Evolutionary conservation across 2,888 invertebrate genomes (phyloP).

Genomic region (Isoperla grammatica): DNA sequence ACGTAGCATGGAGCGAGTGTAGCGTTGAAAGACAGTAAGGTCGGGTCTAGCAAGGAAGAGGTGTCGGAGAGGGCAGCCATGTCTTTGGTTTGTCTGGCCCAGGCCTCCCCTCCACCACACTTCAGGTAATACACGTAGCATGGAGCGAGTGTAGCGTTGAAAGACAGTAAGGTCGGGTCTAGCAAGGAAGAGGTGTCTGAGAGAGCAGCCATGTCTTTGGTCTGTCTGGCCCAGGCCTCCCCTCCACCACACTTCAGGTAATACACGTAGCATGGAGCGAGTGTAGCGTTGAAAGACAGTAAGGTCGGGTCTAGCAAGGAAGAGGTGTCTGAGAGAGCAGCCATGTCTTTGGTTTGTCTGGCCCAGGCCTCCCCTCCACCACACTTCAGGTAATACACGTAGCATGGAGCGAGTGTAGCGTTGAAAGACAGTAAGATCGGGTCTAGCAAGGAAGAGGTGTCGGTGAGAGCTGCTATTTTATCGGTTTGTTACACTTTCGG

Average conservation of each 20-base stretch:
- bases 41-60: constrained; percentile 25
- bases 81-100: constrained; percentile 28
- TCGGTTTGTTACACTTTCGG: too few species aligned
- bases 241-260: constrained; percentile 35
- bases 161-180: constrained; percentile 43
- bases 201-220: constrained; percentile 21
- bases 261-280: too few species aligned
- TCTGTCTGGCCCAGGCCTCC: constrained; percentile 31
- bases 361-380: constrained; percentile 33
- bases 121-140: too few species aligned
- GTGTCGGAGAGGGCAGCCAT: constrained; percentile 17
- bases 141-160: too few species aligned
- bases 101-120: constrained; percentile 33
- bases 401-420: constrained; percentile 46
- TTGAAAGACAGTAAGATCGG: constrained; percentile 46
- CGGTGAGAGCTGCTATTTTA: constrained; percentile 19
- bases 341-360: constrained; percentile 27
- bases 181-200: constrained; percentile 22
- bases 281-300: too few species aligned
- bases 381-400: constrained; percentile 21
- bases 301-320: constrained; percentile 35
- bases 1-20: too few species aligned
- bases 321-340: constrained; percentile 11
- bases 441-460: constrained; percentile 22
- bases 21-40: constrained; percentile 47